These are phyloP conservation scores for Falco berigora DNA, from an alignment of 2,797 vertebrate species.

Conservation along the genomic window DNA sequence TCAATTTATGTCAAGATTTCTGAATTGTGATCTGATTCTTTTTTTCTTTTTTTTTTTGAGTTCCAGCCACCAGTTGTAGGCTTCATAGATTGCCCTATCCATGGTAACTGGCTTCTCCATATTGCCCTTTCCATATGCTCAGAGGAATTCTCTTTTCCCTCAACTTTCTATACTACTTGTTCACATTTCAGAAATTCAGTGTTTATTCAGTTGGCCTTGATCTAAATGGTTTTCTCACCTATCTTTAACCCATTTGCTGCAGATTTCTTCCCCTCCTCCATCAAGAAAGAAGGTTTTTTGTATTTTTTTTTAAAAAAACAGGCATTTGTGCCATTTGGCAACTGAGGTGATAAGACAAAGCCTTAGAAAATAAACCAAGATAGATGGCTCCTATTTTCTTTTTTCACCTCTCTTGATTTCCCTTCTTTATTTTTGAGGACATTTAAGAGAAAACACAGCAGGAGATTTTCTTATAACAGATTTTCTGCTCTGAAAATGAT, in stretches of 20 bases:
- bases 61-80: not conserved
- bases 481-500: conserved; percentile 3
- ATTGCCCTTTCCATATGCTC: not conserved
- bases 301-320: not conserved
- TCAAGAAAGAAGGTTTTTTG: not conserved
- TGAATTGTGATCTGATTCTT: not conserved
- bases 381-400: not conserved
- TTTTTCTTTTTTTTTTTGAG: not conserved
- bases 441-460: conserved; percentile 14
- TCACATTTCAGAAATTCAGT: not conserved
- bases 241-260: not conserved
- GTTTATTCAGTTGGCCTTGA: not conserved
- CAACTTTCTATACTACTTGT: not conserved
- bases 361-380: not conserved
- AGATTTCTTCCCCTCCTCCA: not conserved
- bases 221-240: not conserved
- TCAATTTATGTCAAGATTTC: not conserved
- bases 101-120: not conserved
- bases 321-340: not conserved
- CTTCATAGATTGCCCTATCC: not conserved
- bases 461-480: not conserved
- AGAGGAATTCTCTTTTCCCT: not conserved
- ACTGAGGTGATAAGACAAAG: not conserved
- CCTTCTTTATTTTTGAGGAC: conserved; percentile 18
- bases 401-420: not conserved